Evolutionary conservation across 2,888 invertebrate genomes (phyloP), one percentile per base, ranked within the genome.

Genomic region (Caenorhabditis sinica): DNA sequence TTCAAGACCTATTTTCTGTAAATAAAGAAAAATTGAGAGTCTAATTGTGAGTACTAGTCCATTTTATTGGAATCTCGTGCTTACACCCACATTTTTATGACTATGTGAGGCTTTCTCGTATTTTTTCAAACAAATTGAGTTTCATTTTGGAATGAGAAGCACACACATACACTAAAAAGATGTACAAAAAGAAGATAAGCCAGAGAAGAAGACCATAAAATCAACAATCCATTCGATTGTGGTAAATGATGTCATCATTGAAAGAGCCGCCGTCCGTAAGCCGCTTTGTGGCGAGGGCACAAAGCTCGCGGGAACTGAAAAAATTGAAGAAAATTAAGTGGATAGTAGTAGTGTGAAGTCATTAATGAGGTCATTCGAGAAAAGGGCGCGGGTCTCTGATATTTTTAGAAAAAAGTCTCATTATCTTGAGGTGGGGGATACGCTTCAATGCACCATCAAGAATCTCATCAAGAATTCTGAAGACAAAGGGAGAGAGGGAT

Each of bases 231-330:
- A 79, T 69, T 61, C 87, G 79, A 36, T 87, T 87, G 66, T 87
- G 87, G 79, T 86, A 87, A 63, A 87, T 83, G 66, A 87, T 76
- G 71, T 82, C 75, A 68, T 77, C 79, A 23, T 75, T 79, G 63
- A 82, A 82, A 2, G 77, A 63, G 71, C 87, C 87, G 36, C 88
- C 88, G 66, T 88, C 88, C 9, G 75, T 79, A 23, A 88, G 51
- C 11, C 75, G 75, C 33, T 82, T 81, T 23, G 86, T 36, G 13
- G 88, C 85, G 5, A 88, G 82, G 30, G 83, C 88, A 36, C 88
- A 88, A 20, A 88, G 72, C 73, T 88, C 88, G 30, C 86, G 84
- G 30, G 84, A 83, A 20, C 88, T 88, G 71, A 72, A 58, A 61
- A n/a, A n/a, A n/a, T n/a, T n/a, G n/a, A 17, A n/a, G 9, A 23